Percentiles rank a stretch among this genome's conserved stretches.
These are phyloP conservation scores for Schizopygopsis malacanthus DNA, from an alignment of 2,797 vertebrate species.

Conservation along the genomic window DNA sequence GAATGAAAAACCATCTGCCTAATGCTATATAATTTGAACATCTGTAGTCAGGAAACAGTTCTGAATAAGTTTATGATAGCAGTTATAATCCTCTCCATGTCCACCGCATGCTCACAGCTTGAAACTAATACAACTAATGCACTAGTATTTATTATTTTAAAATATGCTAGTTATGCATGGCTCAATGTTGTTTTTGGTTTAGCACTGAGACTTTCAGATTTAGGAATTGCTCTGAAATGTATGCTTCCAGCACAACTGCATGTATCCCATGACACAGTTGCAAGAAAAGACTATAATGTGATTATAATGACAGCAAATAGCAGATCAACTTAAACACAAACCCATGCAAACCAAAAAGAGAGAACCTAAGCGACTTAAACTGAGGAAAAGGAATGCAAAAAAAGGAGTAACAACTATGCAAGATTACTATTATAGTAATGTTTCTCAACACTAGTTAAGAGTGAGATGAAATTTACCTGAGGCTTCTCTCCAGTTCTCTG, in stretches of 20 bases:
- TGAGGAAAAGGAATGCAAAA: not conserved
- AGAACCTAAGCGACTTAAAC: not conserved
- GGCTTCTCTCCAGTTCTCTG: slow-evolving; percentile 80
- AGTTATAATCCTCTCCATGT: not conserved
- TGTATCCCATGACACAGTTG: not conserved
- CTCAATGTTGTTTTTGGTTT: not conserved
- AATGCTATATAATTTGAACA: not conserved
- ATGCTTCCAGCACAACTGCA: not conserved
- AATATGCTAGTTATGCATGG: not conserved
- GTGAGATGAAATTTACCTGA: slow-evolving; percentile 74
- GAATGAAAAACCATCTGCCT: not conserved
- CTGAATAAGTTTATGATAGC: not conserved
- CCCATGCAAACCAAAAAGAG: not conserved
- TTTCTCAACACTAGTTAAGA: not conserved
- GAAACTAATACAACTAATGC: not conserved
- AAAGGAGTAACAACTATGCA: not conserved
- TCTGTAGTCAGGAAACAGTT: not conserved
- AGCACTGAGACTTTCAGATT: not conserved
- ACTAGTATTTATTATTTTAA: not conserved
- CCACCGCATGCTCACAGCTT: not conserved
- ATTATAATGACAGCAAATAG: not conserved
- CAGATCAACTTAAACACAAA: not conserved
- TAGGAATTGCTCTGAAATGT: not conserved
- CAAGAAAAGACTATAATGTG: not conserved
- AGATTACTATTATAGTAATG: not conserved